Percentiles rank a stretch among this genome's conserved stretches.
phyloP scores from a whole-genome alignment of 1,140 invertebrate genomes.

The Brachionus rubens region DNA sequence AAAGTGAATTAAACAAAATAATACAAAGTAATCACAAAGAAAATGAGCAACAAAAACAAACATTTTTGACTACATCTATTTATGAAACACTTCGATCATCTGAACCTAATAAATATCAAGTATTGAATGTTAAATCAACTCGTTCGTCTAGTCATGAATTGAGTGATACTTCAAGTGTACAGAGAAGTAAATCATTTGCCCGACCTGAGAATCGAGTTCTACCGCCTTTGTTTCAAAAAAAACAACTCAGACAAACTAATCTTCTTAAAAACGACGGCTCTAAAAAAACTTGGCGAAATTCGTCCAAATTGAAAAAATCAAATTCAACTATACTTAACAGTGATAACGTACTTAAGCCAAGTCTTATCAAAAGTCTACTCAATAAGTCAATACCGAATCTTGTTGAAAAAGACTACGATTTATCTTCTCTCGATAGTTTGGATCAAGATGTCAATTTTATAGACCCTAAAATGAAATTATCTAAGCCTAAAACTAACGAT shows the following conservation, averaged over 20 bases:
- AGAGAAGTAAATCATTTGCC: conserved; percentile 2
- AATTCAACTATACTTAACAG: not conserved
- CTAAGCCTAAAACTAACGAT: not conserved
- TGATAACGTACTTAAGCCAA: not conserved
- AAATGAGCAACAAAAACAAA: not conserved
- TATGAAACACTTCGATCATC: not conserved
- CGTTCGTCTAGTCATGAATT: not conserved
- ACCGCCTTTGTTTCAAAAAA: not conserved
- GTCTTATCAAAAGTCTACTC: not conserved
- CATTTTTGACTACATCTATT: not conserved
- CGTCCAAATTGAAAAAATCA: not conserved
- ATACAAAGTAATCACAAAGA: not conserved
- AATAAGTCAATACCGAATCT: conserved; percentile 17
- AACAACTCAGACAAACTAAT: conserved; percentile 12
- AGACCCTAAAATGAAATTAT: not conserved
- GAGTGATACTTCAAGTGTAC: not conserved
- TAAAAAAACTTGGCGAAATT: conserved; percentile 22
- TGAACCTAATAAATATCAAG: not conserved
- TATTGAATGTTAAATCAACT: not conserved
- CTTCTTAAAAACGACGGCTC: conserved; percentile 22
- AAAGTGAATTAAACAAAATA: conserved; percentile 5
- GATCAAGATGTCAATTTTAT: conserved; percentile 7
- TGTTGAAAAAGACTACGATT: not conserved
- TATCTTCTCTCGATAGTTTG: not conserved
- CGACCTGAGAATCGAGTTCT: conserved; percentile 26